phyloP scores from a whole-genome alignment of 2,113 vertebrate genomes.

The human region GRCh38 chr3:5823501-5824000 shows the following conservation, averaged over 20 bases:
- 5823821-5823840: background rate
- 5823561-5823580: background rate
- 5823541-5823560: background rate
- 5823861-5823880: background rate
- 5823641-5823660: background rate
- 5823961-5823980: background rate
- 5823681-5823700: background rate
- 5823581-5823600: background rate
- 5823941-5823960: background rate
- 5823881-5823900: background rate
- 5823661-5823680: background rate
- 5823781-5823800: background rate
- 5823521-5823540: background rate
- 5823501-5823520: background rate
- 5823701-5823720: background rate
- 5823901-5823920: background rate
- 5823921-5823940: background rate
- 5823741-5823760: background rate
- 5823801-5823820: background rate
- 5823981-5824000: background rate
- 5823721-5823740: background rate
- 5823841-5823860: background rate
- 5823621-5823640: background rate
- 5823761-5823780: background rate
- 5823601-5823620: background rate